Evolutionary conservation across 2,113 vertebrate genomes (phyloP).

Genomic region (Prietella phreatophila): DNA sequence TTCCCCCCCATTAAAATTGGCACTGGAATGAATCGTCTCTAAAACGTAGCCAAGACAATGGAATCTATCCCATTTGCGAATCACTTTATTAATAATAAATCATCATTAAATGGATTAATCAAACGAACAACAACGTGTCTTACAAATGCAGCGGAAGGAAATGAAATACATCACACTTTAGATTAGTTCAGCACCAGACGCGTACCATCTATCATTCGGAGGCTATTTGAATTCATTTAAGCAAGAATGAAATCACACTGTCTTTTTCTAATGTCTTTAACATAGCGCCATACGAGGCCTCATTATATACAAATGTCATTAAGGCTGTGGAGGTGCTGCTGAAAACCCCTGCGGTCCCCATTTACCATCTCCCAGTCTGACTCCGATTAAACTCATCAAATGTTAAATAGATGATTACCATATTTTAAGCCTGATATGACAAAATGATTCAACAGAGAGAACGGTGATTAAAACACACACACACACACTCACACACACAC

Average conservation of each 20-base stretch:
- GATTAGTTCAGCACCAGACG: neutral
- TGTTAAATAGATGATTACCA: conserved; percentile 43
- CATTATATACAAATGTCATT: conserved; percentile 38
- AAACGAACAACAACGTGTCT: conserved; percentile 18
- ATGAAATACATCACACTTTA: neutral
- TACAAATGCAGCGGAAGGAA: conserved; percentile 14
- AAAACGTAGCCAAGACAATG: neutral
- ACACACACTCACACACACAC: too few species aligned
- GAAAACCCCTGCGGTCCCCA: neutral
- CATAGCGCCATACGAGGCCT: conserved; percentile 38
- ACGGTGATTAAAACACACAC: neutral
- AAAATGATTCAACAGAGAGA: conserved; percentile 11
- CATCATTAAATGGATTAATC: conserved; percentile 24
- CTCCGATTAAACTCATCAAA: conserved; percentile 35
- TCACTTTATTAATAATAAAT: conserved; percentile 26
- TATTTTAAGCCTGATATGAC: conserved; percentile 23
- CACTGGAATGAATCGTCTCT: neutral
- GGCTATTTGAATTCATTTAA: conserved; percentile 23
- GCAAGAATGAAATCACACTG: neutral
- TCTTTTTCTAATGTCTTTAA: conserved; percentile 38
- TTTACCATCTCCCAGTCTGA: conserved; percentile 15
- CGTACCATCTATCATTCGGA: neutral
- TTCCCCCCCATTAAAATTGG: neutral
- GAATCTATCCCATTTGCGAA: conserved; percentile 21
- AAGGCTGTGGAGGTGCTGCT: conserved; percentile 12